Percentiles rank a stretch among this genome's conserved stretches.
These are phyloP conservation scores for Saccostrea cuccullata DNA, from an alignment of 1,140 invertebrate species.

Conservation along the genomic window DNA sequence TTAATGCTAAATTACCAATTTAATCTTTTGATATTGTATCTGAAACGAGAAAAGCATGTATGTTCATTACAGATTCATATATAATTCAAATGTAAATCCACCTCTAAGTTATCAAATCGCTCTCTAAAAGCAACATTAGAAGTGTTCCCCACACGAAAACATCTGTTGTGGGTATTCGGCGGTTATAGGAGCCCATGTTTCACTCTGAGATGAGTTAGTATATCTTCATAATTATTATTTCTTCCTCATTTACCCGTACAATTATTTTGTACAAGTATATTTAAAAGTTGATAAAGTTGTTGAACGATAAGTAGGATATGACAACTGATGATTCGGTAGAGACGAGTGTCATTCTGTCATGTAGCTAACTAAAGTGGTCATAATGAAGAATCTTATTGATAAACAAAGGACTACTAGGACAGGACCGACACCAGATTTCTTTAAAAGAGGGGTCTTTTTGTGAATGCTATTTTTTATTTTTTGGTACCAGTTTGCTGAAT, in stretches of 20 bases:
- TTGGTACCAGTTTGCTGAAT: no score
- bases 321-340: no score
- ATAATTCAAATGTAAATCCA: constrained; percentile 29
- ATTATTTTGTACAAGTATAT: no score
- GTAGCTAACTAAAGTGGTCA: no score
- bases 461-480: no score
- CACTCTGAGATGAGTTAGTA: not conserved
- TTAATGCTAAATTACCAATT: constrained; percentile 19
- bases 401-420: no score
- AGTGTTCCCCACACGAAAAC: not conserved
- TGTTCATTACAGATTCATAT: constrained; percentile 10
- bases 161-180: not conserved
- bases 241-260: not conserved
- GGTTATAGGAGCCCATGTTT: not conserved
- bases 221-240: not conserved
- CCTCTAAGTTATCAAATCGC: not conserved
- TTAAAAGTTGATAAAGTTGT: no score
- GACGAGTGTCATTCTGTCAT: no score
- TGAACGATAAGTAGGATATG: no score
- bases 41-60: not conserved
- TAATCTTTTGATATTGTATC: constrained; percentile 27
- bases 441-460: no score
- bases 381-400: no score
- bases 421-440: no score
- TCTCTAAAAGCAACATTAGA: not conserved